A percentile compares a stretch with the other conserved stretches of the same genome.
These are phyloP conservation scores for Lithosia quadra DNA, from an alignment of 2,888 invertebrate genomes.

Conservation along the genomic window DNA sequence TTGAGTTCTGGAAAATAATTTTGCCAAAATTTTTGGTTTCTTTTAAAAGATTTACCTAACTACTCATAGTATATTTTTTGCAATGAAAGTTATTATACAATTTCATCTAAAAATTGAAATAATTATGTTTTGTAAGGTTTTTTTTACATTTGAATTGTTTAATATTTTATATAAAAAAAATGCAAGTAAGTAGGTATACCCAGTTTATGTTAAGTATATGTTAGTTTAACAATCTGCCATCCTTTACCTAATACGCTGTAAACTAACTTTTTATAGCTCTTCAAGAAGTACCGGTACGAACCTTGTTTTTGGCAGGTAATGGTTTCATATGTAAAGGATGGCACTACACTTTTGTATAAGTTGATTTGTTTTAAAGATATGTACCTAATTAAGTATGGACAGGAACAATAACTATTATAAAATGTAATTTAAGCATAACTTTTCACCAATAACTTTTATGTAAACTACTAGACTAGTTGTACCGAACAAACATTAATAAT, in stretches of 20 bases:
- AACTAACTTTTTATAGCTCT: not conserved
- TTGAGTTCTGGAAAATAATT: too few relatives aligned
- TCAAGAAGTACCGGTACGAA: too few relatives aligned
- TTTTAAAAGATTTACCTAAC: too few relatives aligned
- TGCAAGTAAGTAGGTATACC: not conserved
- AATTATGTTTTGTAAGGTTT: too few relatives aligned
- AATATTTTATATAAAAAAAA: not conserved
- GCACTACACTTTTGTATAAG: not conserved
- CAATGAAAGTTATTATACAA: not conserved
- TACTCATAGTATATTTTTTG: not conserved
- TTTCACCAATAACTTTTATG: slow-evolving; percentile 40
- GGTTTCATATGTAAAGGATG: not conserved
- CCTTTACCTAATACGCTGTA: not conserved
- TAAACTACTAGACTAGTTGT: not conserved
- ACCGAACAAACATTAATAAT: not conserved
- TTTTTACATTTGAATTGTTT: not conserved
- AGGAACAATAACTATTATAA: slow-evolving; percentile 67
- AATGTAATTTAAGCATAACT: slow-evolving; percentile 54
- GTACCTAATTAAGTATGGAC: slow-evolving; percentile 40
- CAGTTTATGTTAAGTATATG: not conserved
- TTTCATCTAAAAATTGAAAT: too few relatives aligned
- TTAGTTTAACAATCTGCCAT: not conserved
- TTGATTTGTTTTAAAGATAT: not conserved
- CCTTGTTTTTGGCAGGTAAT: not conserved
- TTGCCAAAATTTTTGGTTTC: too few relatives aligned